Evolutionary conservation across 2,888 invertebrate species (phyloP).

Genomic region (Imbricaverruca yamaguchii): DNA sequence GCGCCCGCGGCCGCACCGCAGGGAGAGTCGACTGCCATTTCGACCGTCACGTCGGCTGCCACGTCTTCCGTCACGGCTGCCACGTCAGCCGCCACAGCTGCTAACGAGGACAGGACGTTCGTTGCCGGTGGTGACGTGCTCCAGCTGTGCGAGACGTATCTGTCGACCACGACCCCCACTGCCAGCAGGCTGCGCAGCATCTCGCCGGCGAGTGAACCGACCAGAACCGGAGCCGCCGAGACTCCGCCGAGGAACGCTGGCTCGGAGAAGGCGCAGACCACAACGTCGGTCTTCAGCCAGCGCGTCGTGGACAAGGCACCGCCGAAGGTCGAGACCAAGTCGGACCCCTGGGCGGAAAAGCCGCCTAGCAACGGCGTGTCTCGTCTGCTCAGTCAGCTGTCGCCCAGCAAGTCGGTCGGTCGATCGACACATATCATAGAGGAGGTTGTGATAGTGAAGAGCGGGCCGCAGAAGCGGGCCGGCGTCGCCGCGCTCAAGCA

Average conservation of each 20-base stretch:
- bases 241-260: neutral
- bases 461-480: neutral
- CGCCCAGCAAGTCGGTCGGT: neutral
- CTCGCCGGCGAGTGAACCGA: neutral
- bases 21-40: no score
- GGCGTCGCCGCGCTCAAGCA: neutral
- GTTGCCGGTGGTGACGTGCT: neutral
- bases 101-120: neutral
- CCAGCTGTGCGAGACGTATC: neutral
- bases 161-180: neutral
- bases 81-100: no score
- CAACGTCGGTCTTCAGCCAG: neutral
- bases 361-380: neutral
- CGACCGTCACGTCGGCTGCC: no score
- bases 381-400: neutral
- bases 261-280: neutral
- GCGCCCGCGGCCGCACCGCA: no score
- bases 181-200: no score
- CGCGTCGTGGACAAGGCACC: no score
- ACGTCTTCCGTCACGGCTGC: no score
- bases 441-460: neutral
- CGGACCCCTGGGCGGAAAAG: neutral
- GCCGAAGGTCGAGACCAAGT: neutral
- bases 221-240: neutral
- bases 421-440: neutral